A percentile compares a stretch with the other conserved stretches of the same genome.
Evolutionary conservation across 2,888 invertebrate genomes (phyloP).

Genomic region (Nycteola revayana): DNA sequence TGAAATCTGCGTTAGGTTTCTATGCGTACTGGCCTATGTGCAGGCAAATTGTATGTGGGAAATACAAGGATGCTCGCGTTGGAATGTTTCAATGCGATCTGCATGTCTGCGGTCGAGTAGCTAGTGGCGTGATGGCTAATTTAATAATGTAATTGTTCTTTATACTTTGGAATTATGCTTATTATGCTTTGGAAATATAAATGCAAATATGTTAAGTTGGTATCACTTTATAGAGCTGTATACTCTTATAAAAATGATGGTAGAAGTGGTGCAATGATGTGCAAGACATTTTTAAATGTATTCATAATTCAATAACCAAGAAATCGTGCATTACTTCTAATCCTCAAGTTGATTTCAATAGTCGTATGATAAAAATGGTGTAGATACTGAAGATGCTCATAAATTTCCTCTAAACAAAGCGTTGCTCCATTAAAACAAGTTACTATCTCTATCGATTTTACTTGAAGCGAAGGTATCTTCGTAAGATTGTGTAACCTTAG

Average conservation of each 20-base stretch:
- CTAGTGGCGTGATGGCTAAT: constrained; percentile 39
- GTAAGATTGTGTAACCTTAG: constrained; percentile 75
- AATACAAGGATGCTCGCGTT: constrained; percentile 45
- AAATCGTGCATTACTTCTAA: too few species aligned
- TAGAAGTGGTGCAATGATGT: too few species aligned
- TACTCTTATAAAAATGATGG: too few species aligned
- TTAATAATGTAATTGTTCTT: constrained; percentile 30
- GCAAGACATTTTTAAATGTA: too few species aligned
- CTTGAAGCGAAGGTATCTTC: constrained; percentile 55
- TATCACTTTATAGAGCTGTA: too few species aligned
- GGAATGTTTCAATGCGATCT: constrained; percentile 44
- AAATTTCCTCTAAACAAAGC: too few species aligned
- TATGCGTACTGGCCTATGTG: constrained; percentile 47
- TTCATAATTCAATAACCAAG: too few species aligned
- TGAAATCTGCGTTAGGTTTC: constrained; percentile 62
- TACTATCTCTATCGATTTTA: neutral
- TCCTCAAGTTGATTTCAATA: too few species aligned
- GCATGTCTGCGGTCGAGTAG: constrained; percentile 39
- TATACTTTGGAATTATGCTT: constrained; percentile 6
- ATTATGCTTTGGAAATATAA: constrained; percentile 9
- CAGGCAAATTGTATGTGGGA: constrained; percentile 56
- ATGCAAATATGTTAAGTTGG: neutral
- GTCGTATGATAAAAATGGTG: too few species aligned
- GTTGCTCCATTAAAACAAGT: too few species aligned
- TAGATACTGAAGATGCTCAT: too few species aligned